Percentiles rank a stretch among this genome's conserved stretches.
phyloP scores from a whole-genome alignment of 2,113 vertebrate species.

The Felis chaus region DNA sequence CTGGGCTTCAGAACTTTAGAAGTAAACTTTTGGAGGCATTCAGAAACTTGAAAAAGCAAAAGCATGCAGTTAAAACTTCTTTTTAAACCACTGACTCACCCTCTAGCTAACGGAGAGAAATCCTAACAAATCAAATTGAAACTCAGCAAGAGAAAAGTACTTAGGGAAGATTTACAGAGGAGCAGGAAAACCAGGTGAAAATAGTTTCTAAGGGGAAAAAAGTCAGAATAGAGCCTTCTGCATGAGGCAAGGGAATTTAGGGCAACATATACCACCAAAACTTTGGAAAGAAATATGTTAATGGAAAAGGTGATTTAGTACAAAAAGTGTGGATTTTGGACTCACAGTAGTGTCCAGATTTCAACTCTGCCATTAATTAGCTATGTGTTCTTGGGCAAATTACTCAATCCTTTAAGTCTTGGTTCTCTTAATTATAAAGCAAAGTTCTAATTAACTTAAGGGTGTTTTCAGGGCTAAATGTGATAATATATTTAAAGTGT shows the following conservation, averaged over 20 bases:
- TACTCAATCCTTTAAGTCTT: neutral
- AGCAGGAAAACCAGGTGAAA: conserved; percentile 76
- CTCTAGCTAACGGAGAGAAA: conserved; percentile 75
- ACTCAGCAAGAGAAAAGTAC: conserved; percentile 80
- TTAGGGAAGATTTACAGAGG: conserved; percentile 71
- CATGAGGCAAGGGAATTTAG: neutral
- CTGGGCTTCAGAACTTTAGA: conserved; percentile 83
- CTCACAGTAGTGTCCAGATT: neutral
- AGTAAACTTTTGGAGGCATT: conserved; percentile 81
- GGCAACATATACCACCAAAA: neutral
- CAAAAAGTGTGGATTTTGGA: neutral
- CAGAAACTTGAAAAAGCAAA: conserved; percentile 80
- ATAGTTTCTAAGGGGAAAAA: conserved; percentile 69
- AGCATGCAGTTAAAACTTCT: conserved; percentile 74
- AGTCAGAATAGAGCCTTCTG: neutral
- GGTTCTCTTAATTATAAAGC: neutral
- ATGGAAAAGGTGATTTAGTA: conserved; percentile 11
- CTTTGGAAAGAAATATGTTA: neutral
- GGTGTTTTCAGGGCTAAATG: neutral
- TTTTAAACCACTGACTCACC: conserved; percentile 58
- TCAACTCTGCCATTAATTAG: neutral
- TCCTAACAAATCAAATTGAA: conserved; percentile 75
- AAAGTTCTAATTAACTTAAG: neutral
- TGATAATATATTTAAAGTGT: neutral
- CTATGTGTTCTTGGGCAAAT: neutral